Base-by-base conservation (phyloP, 1,140 invertebrate genomes). In the Drosophila kikkawai region DNA sequence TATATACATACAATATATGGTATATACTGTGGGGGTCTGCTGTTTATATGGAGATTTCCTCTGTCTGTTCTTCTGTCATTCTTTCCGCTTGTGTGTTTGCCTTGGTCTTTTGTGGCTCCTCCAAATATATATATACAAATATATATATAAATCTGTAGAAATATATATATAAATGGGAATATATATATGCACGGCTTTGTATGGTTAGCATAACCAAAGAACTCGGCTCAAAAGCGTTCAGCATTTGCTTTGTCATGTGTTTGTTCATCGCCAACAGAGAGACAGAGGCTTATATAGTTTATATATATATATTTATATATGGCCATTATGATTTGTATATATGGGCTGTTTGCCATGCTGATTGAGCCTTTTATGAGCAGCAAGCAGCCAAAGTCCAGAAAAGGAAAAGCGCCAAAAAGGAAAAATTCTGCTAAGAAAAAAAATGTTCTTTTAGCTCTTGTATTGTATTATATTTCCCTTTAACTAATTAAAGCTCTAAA, bases 321-420 rank as follows among this genome's bases (percentile, higher is more conserved):
- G 73, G 48, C 66, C 74, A 71, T 83, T 74, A 78, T 79, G 70
- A 74, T 68, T 69, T 61, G 67, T 75, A 85, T 85, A 85, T 85
- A 81, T 75, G 80, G 75, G 61, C 63, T 79, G 76, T 87, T 82
- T 82, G 80, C 73, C 76, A 75, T 80, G 84, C 80, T 87, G 76
- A 88, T 80, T 86, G 71, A 64, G 67, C 71, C 80, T 85, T 79
- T 86, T 86, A 79, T 86, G 66, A 70, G 17, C 9, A 41, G 15
- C 3, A 37, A 29, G 37, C 45, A 26, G 39, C 15, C 41, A 17
- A 60, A 48, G 48, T 39, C 65, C 48, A 15, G 47, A 41, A 53
- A 60, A 74, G 70, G 55, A 59, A 71, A 59, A 58, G 67, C 45
- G 15, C 37, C 45, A 36, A 37, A 65, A 55, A 55, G 34, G 39